Evolutionary conservation across 2,113 vertebrate species (phyloP).

Genomic region (Bubo bubo): DNA sequence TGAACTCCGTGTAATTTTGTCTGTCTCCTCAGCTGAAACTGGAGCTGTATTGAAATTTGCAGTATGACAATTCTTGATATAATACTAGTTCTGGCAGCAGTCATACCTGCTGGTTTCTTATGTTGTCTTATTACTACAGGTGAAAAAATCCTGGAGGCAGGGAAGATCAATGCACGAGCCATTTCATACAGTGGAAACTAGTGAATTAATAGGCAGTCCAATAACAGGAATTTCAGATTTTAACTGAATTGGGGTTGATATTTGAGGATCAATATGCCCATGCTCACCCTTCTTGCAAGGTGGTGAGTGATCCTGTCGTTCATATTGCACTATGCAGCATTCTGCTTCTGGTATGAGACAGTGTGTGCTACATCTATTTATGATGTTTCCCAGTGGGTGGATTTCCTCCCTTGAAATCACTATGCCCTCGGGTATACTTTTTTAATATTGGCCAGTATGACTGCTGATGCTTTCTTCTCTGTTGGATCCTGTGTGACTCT

Average conservation of each 20-base stretch:
- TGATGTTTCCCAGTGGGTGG: background rate
- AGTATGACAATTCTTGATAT: background rate
- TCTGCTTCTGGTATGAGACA: background rate
- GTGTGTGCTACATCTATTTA: background rate
- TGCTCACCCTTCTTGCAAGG: background rate
- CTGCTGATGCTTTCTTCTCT: background rate
- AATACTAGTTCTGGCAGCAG: background rate
- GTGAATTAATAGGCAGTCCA: background rate
- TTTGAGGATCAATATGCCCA: background rate
- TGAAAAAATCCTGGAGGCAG: background rate
- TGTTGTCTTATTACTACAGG: background rate
- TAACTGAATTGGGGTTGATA: background rate
- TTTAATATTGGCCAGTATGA: background rate
- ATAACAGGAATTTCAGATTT: background rate
- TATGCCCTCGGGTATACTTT: background rate
- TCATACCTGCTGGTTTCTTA: background rate
- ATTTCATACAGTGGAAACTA: background rate
- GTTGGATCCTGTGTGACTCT: background rate
- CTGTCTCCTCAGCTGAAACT: background rate
- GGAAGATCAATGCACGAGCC: background rate
- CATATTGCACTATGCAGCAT: background rate
- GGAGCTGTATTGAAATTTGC: background rate
- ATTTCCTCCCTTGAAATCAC: conserved; percentile 11
- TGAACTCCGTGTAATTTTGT: background rate
- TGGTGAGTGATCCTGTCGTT: background rate